Percentiles rank a stretch among this genome's conserved stretches.
Conservation (phyloP, 1,140 invertebrate species). For the Berghia stephanieae region DNA sequence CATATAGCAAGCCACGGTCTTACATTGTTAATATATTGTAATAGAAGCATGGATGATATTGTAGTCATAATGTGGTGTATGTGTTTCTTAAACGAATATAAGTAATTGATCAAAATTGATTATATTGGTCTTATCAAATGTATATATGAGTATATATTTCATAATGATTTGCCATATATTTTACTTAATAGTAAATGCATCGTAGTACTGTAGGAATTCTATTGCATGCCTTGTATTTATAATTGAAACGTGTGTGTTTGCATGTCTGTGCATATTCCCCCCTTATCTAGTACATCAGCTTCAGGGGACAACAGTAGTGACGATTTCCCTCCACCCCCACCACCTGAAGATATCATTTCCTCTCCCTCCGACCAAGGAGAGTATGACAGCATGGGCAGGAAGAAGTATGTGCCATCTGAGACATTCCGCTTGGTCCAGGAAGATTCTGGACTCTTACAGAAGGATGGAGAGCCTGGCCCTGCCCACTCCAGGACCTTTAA, state of each 20-base stretch:
- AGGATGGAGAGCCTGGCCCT: conserved; percentile 45
- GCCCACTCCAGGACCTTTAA: conserved; percentile 59
- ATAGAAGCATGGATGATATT: too few relatives aligned
- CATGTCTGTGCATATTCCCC: not conserved
- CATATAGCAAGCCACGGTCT: too few relatives aligned
- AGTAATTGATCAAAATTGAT: too few relatives aligned
- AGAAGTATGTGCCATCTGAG: conserved; percentile 57
- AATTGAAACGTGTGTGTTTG: not conserved
- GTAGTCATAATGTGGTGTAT: too few relatives aligned
- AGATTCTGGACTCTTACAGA: conserved; percentile 41
- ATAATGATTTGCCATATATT: too few relatives aligned
- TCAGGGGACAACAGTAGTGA: not conserved
- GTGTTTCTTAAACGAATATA: too few relatives aligned
- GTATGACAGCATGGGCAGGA: conserved; percentile 27
- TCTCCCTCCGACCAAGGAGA: not conserved
- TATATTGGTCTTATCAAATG: too few relatives aligned
- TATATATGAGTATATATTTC: too few relatives aligned
- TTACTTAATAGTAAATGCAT: too few relatives aligned
- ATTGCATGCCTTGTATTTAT: not conserved
- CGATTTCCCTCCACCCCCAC: conserved; percentile 29
- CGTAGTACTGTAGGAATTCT: too few relatives aligned
- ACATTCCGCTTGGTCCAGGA: conserved; percentile 60
- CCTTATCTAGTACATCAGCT: not conserved
- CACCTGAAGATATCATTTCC: too few relatives aligned
- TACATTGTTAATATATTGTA: too few relatives aligned